Evolutionary conservation across 1,140 invertebrate species (phyloP).

Genomic region (Diachasma alloeum): DNA sequence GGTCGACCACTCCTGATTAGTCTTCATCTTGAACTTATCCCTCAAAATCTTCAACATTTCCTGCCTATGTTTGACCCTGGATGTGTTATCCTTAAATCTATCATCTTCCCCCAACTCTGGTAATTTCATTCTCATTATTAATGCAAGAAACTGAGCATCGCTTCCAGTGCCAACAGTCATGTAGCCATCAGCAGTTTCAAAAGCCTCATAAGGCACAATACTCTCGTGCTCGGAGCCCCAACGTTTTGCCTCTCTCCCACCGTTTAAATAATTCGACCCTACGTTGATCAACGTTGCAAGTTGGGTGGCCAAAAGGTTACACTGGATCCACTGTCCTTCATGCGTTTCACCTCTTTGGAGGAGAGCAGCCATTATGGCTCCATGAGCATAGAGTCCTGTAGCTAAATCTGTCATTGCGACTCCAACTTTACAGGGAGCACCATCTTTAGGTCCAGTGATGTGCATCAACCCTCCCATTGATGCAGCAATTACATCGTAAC

Average conservation of each 20-base stretch:
- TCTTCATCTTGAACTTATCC: constrained; percentile 72
- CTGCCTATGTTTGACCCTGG: constrained; percentile 80
- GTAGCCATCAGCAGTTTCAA: constrained; percentile 82
- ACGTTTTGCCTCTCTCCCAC: constrained; percentile 76
- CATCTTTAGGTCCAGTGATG: constrained; percentile 86
- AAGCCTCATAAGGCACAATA: constrained; percentile 94
- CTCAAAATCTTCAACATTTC: constrained; percentile 73
- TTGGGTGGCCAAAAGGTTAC: constrained; percentile 93
- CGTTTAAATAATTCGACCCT: constrained; percentile 91
- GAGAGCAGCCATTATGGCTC: constrained; percentile 93
- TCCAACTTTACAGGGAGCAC: constrained; percentile 90
- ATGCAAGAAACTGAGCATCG: constrained; percentile 77
- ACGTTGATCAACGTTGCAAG: constrained; percentile 89
- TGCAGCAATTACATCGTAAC: constrained; percentile 95
- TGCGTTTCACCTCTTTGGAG: constrained; percentile 81
- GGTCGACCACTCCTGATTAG: constrained; percentile 79
- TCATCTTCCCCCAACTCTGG: constrained; percentile 70
- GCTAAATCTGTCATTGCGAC: constrained; percentile 93
- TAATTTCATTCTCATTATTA: constrained; percentile 74
- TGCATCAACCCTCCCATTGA: constrained; percentile 90
- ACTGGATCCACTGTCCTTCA: constrained; percentile 91
- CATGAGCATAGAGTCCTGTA: constrained; percentile 93
- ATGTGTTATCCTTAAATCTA: constrained; percentile 77
- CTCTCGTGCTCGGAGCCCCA: constrained; percentile 94
- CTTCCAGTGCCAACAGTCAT: constrained; percentile 87